A percentile compares a stretch with the other conserved stretches of the same genome.
Conservation (phyloP, 2,888 invertebrate genomes). For the Podotricha telesiphe region DNA sequence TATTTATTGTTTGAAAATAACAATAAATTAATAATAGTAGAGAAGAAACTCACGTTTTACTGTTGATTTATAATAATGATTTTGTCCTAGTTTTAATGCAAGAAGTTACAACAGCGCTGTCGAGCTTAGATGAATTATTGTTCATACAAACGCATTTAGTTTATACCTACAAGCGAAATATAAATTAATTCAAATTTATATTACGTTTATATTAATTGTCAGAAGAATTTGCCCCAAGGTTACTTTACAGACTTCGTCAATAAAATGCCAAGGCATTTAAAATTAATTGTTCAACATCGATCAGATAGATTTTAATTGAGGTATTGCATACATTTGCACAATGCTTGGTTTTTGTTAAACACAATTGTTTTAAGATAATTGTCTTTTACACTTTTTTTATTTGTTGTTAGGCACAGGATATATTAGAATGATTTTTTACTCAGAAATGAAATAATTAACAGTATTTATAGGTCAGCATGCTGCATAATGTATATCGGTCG, state of each 20-base stretch:
- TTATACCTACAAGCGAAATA: slow-evolving; percentile 24
- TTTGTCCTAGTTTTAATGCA: slow-evolving; percentile 67
- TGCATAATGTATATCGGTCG: slow-evolving; percentile 59
- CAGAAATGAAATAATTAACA: slow-evolving; percentile 70
- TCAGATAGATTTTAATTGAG: slow-evolving; percentile 19
- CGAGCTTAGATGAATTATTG: slow-evolving; percentile 61
- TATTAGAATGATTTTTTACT: slow-evolving; percentile 58
- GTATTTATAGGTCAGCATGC: slow-evolving; percentile 70
- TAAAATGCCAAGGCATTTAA: slow-evolving; percentile 39
- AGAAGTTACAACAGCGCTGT: slow-evolving; percentile 56
- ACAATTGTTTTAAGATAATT: slow-evolving; percentile 7
- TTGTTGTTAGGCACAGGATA: neutral
- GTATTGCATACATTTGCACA: slow-evolving; percentile 22
- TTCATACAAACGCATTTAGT: slow-evolving; percentile 35
- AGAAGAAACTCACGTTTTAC: slow-evolving; percentile 52
- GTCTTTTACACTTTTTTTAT: neutral
- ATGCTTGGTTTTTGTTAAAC: slow-evolving; percentile 7
- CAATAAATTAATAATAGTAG: slow-evolving; percentile 33
- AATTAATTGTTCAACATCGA: slow-evolving; percentile 34
- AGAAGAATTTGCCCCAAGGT: slow-evolving; percentile 39
- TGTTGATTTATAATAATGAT: slow-evolving; percentile 73
- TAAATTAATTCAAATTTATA: slow-evolving; percentile 32
- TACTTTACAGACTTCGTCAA: slow-evolving; percentile 17
- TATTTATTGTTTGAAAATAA: slow-evolving; percentile 30
- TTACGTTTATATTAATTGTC: slow-evolving; percentile 36